A percentile compares a stretch with the other conserved stretches of the same genome.
Conservation (phyloP, 2,113 vertebrate species). For the Xenopus borealis region DNA sequence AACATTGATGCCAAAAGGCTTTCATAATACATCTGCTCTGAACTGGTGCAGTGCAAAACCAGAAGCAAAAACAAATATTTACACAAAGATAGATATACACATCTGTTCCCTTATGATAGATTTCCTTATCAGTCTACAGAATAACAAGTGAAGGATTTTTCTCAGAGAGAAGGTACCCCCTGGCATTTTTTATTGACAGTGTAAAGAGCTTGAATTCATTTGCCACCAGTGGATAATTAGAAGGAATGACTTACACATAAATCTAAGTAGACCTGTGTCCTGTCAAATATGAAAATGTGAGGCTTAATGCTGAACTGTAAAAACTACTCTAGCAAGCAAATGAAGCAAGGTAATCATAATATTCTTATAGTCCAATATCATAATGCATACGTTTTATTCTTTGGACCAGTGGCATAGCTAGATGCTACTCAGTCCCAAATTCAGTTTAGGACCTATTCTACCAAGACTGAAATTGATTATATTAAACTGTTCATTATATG, state of each 20-base stretch:
- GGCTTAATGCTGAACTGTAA: no score
- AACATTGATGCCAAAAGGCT: neutral
- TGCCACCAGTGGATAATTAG: neutral
- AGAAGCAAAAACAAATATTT: neutral
- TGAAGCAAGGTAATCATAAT: neutral
- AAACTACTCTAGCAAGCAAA: neutral
- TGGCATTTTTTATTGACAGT: neutral
- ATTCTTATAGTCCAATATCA: no score
- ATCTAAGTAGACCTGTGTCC: neutral
- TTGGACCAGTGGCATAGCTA: no score
- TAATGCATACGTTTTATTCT: no score
- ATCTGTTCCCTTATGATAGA: neutral
- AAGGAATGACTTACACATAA: neutral
- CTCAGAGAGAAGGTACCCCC: neutral
- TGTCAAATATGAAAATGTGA: neutral
- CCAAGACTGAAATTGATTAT: no score
- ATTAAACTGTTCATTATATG: no score
- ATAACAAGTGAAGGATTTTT: neutral
- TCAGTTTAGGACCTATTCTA: no score
- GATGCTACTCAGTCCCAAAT: no score
- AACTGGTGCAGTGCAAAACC: neutral
- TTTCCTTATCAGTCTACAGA: neutral
- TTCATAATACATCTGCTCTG: neutral
- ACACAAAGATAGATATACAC: neutral
- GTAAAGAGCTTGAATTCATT: neutral